Percentiles rank a stretch among this genome's conserved stretches.
Evolutionary conservation across 2,888 invertebrate species (phyloP).

Genomic region (Argyresthia albistria): DNA sequence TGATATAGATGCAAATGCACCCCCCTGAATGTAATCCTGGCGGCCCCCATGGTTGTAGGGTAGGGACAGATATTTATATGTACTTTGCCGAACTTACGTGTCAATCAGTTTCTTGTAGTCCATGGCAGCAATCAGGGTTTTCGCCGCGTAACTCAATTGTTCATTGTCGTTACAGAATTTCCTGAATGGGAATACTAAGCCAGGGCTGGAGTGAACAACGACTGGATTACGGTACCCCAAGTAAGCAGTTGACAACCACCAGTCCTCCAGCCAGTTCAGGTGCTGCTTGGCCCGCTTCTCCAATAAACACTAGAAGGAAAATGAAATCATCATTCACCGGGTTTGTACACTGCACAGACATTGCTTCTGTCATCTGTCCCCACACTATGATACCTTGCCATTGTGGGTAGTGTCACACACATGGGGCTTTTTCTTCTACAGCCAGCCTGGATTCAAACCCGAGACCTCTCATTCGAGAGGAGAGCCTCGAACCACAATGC

Average conservation of each 20-base stretch:
- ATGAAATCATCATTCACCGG: no score
- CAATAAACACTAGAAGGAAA: conserved; percentile 71
- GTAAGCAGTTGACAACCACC: conserved; percentile 93
- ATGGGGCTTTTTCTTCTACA: no score
- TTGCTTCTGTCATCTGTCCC: no score
- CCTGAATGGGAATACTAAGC: conserved; percentile 82
- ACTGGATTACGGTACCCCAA: conserved; percentile 88
- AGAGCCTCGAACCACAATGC: no score
- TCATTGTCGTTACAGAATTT: conserved; percentile 73
- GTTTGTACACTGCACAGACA: no score
- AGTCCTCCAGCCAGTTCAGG: conserved; percentile 90
- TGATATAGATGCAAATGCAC: no score
- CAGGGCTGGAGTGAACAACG: conserved; percentile 89
- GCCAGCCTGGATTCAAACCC: no score
- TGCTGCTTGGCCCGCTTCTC: conserved; percentile 75
- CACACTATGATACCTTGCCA: no score
- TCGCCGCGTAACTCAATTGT: conserved; percentile 79
- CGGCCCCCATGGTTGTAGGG: no score
- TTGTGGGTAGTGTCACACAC: no score
- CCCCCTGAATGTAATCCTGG: no score
- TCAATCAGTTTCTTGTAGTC: conserved; percentile 82
- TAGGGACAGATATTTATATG: background rate
- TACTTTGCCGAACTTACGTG: conserved; percentile 61
- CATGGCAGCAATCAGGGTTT: conserved; percentile 78
- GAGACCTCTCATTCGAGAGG: no score